Evolutionary conservation across 2,113 vertebrate species (phyloP).

Genomic region (Speoplatyrhinus poulsoni): DNA sequence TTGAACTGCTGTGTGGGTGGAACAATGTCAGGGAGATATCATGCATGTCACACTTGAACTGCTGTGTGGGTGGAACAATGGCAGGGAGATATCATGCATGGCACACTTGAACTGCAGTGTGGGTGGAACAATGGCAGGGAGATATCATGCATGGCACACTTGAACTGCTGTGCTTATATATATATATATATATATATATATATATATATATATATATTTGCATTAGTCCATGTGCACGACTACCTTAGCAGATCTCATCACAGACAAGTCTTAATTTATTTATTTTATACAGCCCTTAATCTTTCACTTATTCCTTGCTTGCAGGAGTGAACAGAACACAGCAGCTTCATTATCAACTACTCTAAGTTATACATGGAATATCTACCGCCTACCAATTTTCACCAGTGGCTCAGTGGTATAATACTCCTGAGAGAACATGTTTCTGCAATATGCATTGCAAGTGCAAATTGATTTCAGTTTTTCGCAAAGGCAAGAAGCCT

Average conservation of each 20-base stretch:
- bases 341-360: slow-evolving; percentile 26
- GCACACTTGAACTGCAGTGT: neutral
- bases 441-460: neutral
- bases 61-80: neutral
- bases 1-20: no score
- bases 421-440: neutral
- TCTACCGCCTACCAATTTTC: slow-evolving; percentile 12
- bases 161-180: neutral
- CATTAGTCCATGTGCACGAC: neutral
- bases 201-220: neutral
- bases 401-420: neutral
- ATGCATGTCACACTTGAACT: neutral
- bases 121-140: no score
- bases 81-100: neutral
- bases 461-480: slow-evolving; percentile 29
- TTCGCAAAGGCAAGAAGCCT: neutral
- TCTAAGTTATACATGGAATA: neutral
- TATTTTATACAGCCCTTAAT: no score
- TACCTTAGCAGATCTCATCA: neutral
- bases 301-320: slow-evolving; percentile 4
- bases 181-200: neutral
- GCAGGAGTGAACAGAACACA: slow-evolving; percentile 16
- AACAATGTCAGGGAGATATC: neutral
- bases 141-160: no score
- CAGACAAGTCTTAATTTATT: neutral